Conservation (phyloP, 1,140 invertebrate genomes). For the Euwallacea fornicatus region DNA sequence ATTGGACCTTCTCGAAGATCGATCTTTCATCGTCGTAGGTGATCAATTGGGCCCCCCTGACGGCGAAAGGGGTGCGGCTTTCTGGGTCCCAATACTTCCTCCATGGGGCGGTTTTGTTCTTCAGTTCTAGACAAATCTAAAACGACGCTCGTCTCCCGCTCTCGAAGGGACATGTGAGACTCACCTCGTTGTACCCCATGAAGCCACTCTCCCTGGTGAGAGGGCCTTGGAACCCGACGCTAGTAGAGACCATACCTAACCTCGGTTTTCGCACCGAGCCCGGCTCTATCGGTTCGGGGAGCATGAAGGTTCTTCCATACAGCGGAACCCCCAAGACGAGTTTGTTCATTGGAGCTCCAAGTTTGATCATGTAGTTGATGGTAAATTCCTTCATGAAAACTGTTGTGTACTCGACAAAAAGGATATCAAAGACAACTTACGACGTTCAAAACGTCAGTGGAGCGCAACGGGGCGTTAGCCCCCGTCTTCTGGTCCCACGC, state of each 20-base stretch:
- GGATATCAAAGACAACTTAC: constrained; percentile 54
- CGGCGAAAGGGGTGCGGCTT: constrained; percentile 62
- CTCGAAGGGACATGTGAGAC: too few species aligned
- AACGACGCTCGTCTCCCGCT: too few species aligned
- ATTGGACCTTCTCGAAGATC: constrained; percentile 65
- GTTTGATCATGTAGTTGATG: constrained; percentile 72
- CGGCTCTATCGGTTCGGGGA: constrained; percentile 47
- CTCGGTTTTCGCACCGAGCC: constrained; percentile 52
- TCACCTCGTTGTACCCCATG: constrained; percentile 81
- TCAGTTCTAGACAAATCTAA: constrained; percentile 65
- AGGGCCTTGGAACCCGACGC: constrained; percentile 69
- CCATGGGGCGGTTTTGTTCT: constrained; percentile 57
- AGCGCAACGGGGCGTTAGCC: constrained; percentile 69
- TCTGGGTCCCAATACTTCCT: constrained; percentile 63
- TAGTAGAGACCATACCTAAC: constrained; percentile 56
- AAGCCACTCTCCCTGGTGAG: constrained; percentile 81
- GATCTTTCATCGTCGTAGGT: constrained; percentile 66
- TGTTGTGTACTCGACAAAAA: neutral
- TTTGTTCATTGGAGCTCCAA: constrained; percentile 74
- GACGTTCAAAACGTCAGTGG: constrained; percentile 61
- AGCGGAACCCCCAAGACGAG: constrained; percentile 80
- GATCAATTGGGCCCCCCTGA: constrained; percentile 61
- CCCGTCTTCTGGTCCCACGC: constrained; percentile 76
- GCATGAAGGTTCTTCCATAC: constrained; percentile 79
- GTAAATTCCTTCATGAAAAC: constrained; percentile 62